Conservation (phyloP, 2,113 vertebrate species). For the Percopsis transmontana region DNA sequence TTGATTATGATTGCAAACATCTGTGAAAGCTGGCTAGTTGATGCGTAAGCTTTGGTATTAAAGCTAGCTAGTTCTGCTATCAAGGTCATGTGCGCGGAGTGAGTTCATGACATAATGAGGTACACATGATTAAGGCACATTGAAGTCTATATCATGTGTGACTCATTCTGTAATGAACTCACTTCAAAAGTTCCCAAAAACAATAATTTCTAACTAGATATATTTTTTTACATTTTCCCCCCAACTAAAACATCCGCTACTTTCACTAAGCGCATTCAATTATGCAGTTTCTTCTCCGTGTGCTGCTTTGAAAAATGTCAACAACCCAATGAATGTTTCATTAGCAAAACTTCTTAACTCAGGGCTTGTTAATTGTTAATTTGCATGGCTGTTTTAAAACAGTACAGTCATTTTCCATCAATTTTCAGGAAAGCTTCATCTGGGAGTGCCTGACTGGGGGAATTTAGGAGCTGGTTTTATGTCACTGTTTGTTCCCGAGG, state of each 20-base stretch:
- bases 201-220: background rate
- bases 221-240: background rate
- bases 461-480: slow-evolving; percentile 22
- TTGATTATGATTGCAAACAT: too few relatives aligned
- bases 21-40: too few relatives aligned
- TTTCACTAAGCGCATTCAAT: background rate
- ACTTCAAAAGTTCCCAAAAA: background rate
- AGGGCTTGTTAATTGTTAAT: slow-evolving; percentile 13
- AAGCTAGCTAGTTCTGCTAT: too few relatives aligned
- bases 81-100: too few relatives aligned
- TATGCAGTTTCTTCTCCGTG: slow-evolving; percentile 13
- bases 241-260: background rate
- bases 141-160: too few relatives aligned
- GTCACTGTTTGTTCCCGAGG: slow-evolving; percentile 18
- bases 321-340: slow-evolving; percentile 50
- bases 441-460: slow-evolving; percentile 22
- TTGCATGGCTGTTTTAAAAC: slow-evolving; percentile 1
- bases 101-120: too few relatives aligned
- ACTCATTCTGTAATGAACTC: background rate
- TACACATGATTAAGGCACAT: too few relatives aligned
- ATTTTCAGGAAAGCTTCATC: slow-evolving; percentile 35
- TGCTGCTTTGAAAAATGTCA: slow-evolving; percentile 10
- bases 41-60: too few relatives aligned
- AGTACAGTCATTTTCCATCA: slow-evolving; percentile 32
- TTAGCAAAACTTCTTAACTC: slow-evolving; percentile 44